Evolutionary conservation across 2,888 invertebrate species (phyloP).

Genomic region (Asteroscopus sphinx): DNA sequence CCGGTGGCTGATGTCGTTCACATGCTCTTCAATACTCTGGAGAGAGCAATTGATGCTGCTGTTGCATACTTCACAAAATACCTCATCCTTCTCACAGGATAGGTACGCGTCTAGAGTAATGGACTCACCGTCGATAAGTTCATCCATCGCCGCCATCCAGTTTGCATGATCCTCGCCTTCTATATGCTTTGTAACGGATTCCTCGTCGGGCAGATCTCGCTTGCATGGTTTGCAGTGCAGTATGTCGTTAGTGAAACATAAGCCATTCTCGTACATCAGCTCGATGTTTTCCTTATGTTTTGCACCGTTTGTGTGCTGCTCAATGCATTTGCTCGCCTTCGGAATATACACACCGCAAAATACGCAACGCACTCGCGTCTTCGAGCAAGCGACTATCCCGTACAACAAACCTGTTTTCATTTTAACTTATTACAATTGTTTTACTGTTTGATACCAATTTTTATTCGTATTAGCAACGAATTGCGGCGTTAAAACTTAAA

Average conservation of each 20-base stretch:
- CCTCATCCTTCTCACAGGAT: conserved; percentile 69
- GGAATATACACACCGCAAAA: conserved; percentile 79
- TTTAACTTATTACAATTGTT: conserved; percentile 50
- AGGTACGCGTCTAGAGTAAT: conserved; percentile 71
- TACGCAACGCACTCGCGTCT: conserved; percentile 77
- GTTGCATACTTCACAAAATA: conserved; percentile 73
- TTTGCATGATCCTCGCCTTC: conserved; percentile 72
- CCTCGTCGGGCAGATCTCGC: conserved; percentile 64
- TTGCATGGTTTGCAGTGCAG: conserved; percentile 76
- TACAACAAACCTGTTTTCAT: conserved; percentile 76
- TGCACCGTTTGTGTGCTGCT: conserved; percentile 76
- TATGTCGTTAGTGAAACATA: conserved; percentile 64
- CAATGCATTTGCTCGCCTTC: conserved; percentile 78
- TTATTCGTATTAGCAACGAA: conserved; percentile 28
- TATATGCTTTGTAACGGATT: conserved; percentile 71
- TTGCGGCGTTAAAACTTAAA: conserved; percentile 54
- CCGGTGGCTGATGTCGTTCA: conserved; percentile 70
- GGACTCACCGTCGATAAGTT: conserved; percentile 75
- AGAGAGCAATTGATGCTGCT: conserved; percentile 64
- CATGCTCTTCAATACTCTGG: conserved; percentile 71
- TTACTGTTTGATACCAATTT: conserved; percentile 41
- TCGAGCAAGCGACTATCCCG: conserved; percentile 75
- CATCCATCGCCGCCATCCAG: conserved; percentile 75
- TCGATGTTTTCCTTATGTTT: conserved; percentile 77
- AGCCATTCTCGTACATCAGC: conserved; percentile 73